Conservation (phyloP, 2,888 invertebrate species). For the Cepaea hortensis region DNA sequence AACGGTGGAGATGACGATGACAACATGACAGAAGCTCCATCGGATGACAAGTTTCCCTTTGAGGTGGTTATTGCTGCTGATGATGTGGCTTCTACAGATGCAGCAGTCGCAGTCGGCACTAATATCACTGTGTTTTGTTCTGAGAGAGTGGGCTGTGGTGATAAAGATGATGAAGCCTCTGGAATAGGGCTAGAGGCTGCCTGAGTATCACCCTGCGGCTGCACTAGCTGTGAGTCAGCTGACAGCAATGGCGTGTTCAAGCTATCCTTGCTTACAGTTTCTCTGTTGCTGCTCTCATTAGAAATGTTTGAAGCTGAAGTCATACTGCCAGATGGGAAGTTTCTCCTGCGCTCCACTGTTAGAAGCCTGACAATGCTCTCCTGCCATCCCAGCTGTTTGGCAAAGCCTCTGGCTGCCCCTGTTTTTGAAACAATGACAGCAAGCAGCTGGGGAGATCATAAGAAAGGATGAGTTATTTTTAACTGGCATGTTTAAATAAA, state of each 20-base stretch:
- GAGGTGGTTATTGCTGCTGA: neutral
- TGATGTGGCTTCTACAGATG: neutral
- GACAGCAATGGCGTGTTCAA: neutral
- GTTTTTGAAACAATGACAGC: constrained; percentile 67
- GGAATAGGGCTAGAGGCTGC: neutral
- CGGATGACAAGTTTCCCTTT: neutral
- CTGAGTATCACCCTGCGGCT: neutral
- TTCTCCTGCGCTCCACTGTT: constrained; percentile 55
- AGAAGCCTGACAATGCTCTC: constrained; percentile 77
- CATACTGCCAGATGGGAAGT: constrained; percentile 16
- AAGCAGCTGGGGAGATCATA: constrained; percentile 63
- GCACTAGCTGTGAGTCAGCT: neutral
- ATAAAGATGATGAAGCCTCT: neutral
- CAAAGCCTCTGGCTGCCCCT: constrained; percentile 70
- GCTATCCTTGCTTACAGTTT: neutral
- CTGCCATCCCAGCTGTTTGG: constrained; percentile 79
- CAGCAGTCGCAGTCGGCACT: neutral
- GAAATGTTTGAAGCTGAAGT: neutral
- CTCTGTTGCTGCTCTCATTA: neutral
- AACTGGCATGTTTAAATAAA: no score
- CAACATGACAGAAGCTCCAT: neutral
- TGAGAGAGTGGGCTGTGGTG: neutral
- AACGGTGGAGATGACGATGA: neutral
- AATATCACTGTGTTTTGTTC: neutral
- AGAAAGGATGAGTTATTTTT: neutral